Evolutionary conservation across 2,797 vertebrate genomes (phyloP).

Genomic region (Mareca strepera): DNA sequence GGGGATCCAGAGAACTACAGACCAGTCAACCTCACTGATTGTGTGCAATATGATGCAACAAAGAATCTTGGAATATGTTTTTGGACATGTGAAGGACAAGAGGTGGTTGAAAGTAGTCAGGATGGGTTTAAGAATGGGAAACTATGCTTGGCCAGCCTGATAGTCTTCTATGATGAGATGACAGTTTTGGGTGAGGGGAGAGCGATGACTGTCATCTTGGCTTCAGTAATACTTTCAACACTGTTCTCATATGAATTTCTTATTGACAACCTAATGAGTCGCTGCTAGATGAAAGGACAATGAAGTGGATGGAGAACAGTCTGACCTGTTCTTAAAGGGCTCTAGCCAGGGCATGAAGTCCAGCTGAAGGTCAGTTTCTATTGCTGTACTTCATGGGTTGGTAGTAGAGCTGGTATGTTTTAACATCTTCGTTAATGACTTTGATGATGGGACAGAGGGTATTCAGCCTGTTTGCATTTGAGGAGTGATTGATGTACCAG

Average conservation of each 20-base stretch:
- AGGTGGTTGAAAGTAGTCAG: not conserved
- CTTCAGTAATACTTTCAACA: not conserved
- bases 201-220: not conserved
- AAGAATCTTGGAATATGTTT: not conserved
- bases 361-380: rapidly evolving
- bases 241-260: not conserved
- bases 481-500: not conserved
- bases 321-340: not conserved
- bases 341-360: not conserved
- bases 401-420: not conserved
- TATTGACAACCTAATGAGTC: not conserved
- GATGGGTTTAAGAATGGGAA: not conserved
- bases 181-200: not conserved
- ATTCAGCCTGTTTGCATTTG: not conserved
- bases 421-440: not conserved
- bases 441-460: not conserved
- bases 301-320: not conserved
- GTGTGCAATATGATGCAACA: not conserved
- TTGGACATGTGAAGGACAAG: not conserved
- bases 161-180: not conserved
- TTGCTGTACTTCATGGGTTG: not conserved
- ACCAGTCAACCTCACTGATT: not conserved
- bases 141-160: rapidly evolving
- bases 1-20: not conserved
- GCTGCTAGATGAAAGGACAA: not conserved